Base-by-base conservation (phyloP, 1,140 invertebrate genomes). In the Cyrtorhinus lividipennis region DNA sequence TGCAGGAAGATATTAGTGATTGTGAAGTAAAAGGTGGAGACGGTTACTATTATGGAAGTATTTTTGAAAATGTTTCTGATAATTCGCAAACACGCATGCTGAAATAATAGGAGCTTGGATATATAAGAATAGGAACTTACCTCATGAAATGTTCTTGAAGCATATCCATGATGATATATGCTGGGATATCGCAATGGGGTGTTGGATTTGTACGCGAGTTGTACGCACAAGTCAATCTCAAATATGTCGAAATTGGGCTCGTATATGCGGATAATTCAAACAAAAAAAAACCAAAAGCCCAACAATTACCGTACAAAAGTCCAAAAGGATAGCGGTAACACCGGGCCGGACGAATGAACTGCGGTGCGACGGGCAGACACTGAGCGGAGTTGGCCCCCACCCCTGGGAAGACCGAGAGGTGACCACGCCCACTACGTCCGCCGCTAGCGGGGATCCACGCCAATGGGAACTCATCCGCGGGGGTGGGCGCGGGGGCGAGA, bases 121-220 rank as follows among this genome's bases (percentile, higher is more conserved):
- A n/a, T n/a, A n/a, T n/a, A n/a, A 38, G 30, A 38, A 38, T 38
- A 8, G 30, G 15, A 8, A 10, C 18, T 53, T 22, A 53, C 48
- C 48, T 53, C 12, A 53, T 53, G 48, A 53, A 53, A 53, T 53
- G 48, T 20, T 53, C 48, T 22, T 53, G 48, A 20, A 53, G 48
- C 10, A 53, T 10, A 22, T 53, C 48, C 48, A 53, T 53, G 30
- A 15, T 38, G 30, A 38, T 38, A 38, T 38, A n/a, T n/a, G n/a
- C n/a, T n/a, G n/a, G n/a, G n/a, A n/a, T n/a, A n/a, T n/a, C n/a
- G n/a, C n/a, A n/a, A n/a, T n/a, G n/a, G n/a, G n/a, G n/a, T n/a
- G n/a, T n/a, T n/a, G n/a, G n/a, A n/a, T n/a, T n/a, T n/a, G n/a
- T n/a, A n/a, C n/a, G n/a, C n/a, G n/a, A n/a, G n/a, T n/a, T n/a